Evolutionary conservation across 1,140 invertebrate genomes (phyloP).

Genomic region (Drosophila rufa): DNA sequence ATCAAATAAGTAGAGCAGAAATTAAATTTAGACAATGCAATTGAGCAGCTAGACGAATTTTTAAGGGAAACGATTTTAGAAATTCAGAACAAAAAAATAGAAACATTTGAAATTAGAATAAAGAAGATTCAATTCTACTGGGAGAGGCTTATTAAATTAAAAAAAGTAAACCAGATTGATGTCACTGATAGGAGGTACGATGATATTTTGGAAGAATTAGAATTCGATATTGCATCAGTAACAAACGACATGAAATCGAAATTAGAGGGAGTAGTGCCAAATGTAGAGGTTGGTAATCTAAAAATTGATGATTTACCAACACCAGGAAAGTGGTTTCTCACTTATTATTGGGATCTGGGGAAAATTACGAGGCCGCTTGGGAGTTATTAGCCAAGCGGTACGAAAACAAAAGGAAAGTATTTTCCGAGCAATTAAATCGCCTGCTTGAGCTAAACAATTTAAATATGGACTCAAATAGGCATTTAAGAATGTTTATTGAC

Average conservation of each 20-base stretch:
- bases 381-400: conserved; percentile 13
- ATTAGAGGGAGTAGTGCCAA: too few species aligned
- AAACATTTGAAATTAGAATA: too few species aligned
- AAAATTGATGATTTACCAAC: conserved; percentile 11
- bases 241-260: neutral
- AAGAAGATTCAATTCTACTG: too few species aligned
- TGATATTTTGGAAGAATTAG: neutral
- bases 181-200: neutral
- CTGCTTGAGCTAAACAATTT: neutral
- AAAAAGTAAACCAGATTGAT: neutral
- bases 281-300: conserved; percentile 2
- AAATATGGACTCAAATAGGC: neutral
- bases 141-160: too few species aligned
- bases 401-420: conserved; percentile 10
- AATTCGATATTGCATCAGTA: neutral
- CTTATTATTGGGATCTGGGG: too few species aligned
- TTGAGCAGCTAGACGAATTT: too few species aligned
- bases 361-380: neutral
- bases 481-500: conserved; percentile 1
- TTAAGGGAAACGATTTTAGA: too few species aligned
- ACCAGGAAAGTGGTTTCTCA: too few species aligned
- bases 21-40: too few species aligned
- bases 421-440: conserved; percentile 2
- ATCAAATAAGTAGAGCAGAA: too few species aligned
- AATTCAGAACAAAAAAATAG: too few species aligned